Percentiles rank a stretch among this genome's conserved stretches.
Conservation (phyloP, 2,113 vertebrate species). For the Donacobius atricapilla region DNA sequence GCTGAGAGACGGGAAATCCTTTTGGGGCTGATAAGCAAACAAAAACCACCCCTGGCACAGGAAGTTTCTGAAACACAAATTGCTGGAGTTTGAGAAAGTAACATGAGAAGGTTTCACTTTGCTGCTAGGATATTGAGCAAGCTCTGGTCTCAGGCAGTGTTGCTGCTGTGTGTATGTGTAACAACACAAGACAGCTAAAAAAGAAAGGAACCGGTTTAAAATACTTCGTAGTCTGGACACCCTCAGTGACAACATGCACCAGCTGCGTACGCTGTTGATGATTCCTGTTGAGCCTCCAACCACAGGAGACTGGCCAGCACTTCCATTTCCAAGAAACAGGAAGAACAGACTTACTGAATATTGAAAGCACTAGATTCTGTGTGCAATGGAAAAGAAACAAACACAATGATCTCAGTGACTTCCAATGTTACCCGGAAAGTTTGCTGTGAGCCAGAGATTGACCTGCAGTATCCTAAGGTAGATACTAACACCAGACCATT, state of each 20-base stretch:
- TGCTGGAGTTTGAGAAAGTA: background rate
- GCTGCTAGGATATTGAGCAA: background rate
- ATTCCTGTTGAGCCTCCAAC: background rate
- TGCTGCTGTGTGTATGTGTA: background rate
- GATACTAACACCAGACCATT: background rate
- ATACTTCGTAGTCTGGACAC: background rate
- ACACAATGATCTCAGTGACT: background rate
- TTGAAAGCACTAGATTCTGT: background rate
- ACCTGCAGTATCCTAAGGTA: background rate
- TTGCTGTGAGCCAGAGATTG: background rate
- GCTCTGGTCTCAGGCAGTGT: background rate
- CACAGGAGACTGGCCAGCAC: background rate
- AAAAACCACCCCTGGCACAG: conserved; percentile 3
- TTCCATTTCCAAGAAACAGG: background rate
- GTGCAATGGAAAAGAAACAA: background rate
- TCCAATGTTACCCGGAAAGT: background rate
- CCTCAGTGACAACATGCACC: background rate
- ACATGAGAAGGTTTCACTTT: background rate
- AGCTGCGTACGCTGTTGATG: background rate
- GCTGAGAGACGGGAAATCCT: conserved; percentile 19
- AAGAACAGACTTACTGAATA: background rate
- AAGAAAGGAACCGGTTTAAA: background rate
- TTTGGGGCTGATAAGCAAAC: conserved; percentile 12
- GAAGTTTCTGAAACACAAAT: conserved; percentile 35
- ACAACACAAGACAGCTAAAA: background rate